Evolutionary conservation across 2,797 vertebrate genomes (phyloP).

Genomic region (Coreius guichenoti): DNA sequence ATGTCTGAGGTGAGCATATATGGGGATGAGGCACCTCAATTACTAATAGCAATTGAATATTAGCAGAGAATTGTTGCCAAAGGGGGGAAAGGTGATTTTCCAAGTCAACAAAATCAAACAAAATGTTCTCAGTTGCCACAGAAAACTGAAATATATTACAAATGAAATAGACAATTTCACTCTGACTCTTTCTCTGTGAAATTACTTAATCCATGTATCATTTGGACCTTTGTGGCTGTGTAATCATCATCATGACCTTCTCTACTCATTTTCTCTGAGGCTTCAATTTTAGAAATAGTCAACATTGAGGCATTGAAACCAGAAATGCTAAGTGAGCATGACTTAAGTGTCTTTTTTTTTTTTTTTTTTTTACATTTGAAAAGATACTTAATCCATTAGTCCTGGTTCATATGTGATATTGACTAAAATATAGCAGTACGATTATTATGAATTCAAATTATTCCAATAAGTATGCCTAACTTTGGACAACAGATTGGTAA

Average conservation of each 20-base stretch:
- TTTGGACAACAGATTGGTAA: background rate
- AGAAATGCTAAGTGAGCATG: background rate
- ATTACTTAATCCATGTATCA: background rate
- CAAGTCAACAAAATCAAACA: background rate
- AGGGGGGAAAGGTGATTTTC: background rate
- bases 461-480: background rate
- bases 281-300: background rate
- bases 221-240: background rate
- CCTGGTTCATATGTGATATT: background rate
- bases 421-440: background rate
- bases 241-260: background rate
- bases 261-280: background rate
- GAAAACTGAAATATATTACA: background rate
- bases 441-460: constrained; percentile 4
- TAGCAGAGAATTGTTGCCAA: background rate
- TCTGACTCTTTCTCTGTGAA: background rate
- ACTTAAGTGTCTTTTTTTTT: background rate
- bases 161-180: background rate
- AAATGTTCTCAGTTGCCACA: background rate
- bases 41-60: constrained; percentile 17
- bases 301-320: background rate
- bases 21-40: constrained; percentile 1
- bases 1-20: constrained; percentile 33
- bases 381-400: background rate
- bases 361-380: background rate